Conservation (phyloP, 2,888 invertebrate species). For the Hemistola chrysoprasaria region DNA sequence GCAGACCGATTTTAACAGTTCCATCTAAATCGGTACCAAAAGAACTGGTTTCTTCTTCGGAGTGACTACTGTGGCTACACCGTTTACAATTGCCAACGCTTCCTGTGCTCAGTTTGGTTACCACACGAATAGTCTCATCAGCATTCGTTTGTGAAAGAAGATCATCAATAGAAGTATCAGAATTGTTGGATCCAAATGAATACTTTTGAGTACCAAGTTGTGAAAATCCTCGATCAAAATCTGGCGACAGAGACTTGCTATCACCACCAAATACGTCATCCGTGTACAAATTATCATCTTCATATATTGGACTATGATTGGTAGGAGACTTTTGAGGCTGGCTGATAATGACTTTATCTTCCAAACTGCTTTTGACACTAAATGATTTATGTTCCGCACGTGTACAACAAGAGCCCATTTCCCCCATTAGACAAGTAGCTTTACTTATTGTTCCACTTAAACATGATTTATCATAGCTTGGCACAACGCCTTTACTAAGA, state of each 20-base stretch:
- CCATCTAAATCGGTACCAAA: slow-evolving; percentile 91
- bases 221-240: slow-evolving; percentile 74
- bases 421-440: slow-evolving; percentile 71
- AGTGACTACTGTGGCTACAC: slow-evolving; percentile 87
- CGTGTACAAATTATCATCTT: slow-evolving; percentile 81
- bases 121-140: slow-evolving; percentile 80
- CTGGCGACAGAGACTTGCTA: slow-evolving; percentile 83
- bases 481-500: slow-evolving; percentile 65
- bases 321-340: slow-evolving; percentile 84
- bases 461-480: slow-evolving; percentile 74
- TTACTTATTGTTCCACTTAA: slow-evolving; percentile 73
- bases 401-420: slow-evolving; percentile 72
- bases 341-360: slow-evolving; percentile 81
- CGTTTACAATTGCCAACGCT: slow-evolving; percentile 81
- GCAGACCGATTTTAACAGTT: slow-evolving; percentile 89
- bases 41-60: slow-evolving; percentile 88
- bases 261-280: slow-evolving; percentile 85
- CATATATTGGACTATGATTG: slow-evolving; percentile 82
- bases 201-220: slow-evolving; percentile 68
- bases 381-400: slow-evolving; percentile 67
- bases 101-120: slow-evolving; percentile 72
- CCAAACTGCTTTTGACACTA: slow-evolving; percentile 56
- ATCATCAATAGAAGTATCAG: slow-evolving; percentile 85
- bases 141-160: slow-evolving; percentile 81
- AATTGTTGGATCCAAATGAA: slow-evolving; percentile 83